Evolutionary conservation across 2,797 vertebrate genomes (phyloP).

Genomic region (Pantherophis alleghaniensis): DNA sequence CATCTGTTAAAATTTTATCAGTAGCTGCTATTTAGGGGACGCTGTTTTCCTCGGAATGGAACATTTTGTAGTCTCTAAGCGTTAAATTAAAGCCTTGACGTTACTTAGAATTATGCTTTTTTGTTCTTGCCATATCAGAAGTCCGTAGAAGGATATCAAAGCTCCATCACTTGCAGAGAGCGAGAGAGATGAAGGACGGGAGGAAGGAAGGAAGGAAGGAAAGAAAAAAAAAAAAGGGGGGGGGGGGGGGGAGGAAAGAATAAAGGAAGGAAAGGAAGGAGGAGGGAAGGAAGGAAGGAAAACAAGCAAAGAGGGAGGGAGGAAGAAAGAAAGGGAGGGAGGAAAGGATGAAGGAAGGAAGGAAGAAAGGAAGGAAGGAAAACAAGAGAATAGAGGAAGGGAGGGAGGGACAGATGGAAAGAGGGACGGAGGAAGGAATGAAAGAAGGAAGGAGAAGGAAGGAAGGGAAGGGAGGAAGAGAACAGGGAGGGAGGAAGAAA

Average conservation of each 20-base stretch:
- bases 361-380: fast-evolving
- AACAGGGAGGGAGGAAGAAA: neutral
- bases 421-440: neutral
- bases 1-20: neutral
- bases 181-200: neutral
- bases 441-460: neutral
- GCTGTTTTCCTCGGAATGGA: neutral
- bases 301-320: fast-evolving
- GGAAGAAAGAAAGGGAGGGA: neutral
- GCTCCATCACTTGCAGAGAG: neutral
- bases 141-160: neutral
- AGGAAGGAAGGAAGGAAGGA: too few species aligned
- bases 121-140: neutral
- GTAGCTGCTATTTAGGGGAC: neutral
- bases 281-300: too few species aligned
- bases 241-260: fast-evolving
- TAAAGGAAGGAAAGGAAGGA: neutral
- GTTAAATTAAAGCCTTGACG: neutral
- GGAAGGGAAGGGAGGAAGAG: neutral
- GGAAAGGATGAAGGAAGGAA: too few species aligned
- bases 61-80: neutral
- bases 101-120: neutral
- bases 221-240: neutral
- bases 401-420: neutral
- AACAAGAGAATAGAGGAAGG: neutral